These are phyloP conservation scores for Prunella fulvescens DNA, from an alignment of 2,113 vertebrate genomes.

Conservation along the genomic window DNA sequence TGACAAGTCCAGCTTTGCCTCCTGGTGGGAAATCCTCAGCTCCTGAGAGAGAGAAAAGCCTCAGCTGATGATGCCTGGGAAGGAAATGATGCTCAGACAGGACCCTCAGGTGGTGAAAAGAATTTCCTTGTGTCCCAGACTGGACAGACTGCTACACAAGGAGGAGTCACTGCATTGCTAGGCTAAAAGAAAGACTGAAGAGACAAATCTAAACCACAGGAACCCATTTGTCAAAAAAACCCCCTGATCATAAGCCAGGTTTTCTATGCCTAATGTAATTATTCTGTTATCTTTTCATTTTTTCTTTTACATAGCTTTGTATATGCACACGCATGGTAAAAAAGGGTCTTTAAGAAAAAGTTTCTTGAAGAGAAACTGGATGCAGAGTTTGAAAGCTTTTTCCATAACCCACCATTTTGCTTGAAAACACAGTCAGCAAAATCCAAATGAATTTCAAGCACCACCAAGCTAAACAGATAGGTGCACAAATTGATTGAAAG, in stretches of 20 bases:
- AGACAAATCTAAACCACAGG: neutral
- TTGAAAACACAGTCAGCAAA: neutral
- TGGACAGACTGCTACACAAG: neutral
- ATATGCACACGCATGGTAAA: fast-evolving
- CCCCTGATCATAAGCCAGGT: neutral
- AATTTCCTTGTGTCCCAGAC: neutral
- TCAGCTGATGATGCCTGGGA: neutral
- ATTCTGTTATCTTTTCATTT: neutral
- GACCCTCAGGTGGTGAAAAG: neutral
- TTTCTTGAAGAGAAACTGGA: neutral
- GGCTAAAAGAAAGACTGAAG: neutral
- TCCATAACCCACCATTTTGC: neutral
- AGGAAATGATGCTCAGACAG: neutral
- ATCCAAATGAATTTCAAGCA: neutral
- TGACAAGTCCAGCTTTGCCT: neutral
- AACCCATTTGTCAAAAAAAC: neutral
- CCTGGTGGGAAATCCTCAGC: neutral
- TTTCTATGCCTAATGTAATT: neutral
- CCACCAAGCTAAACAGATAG: neutral
- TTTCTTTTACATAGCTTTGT: neutral
- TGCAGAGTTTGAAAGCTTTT: neutral
- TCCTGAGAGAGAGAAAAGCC: neutral
- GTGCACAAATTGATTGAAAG: neutral
- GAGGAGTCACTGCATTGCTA: neutral
- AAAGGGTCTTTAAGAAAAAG: neutral